Base-by-base conservation (phyloP, 2,113 vertebrate genomes). In the Brachyistius frenatus region DNA sequence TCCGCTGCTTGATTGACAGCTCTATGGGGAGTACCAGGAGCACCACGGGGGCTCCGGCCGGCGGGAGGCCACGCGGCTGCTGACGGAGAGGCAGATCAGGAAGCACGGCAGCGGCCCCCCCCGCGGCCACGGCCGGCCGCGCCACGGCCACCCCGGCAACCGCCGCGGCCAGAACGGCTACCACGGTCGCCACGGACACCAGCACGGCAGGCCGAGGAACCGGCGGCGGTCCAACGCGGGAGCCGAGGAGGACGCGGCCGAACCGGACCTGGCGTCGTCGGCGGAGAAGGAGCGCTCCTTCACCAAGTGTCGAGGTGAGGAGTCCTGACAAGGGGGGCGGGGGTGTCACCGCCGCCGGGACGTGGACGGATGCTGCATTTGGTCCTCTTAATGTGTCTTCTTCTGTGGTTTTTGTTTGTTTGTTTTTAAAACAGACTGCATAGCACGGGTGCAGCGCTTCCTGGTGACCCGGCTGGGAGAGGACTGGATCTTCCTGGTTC, bases 401-500 rank as follows among this genome's bases (percentile, higher is more conserved):
- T 31, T 54, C 46, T 58, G 3, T 62, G 30, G 32, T 6, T 2
- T 1, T 41, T 10, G 60, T n/a, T 15, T 10, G 0, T 68, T 16
- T 80, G 47, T 85, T 57, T 31, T 77, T 83, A 49, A 33, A 14
- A n/a, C 92, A 98, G 97, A 94, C 61, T 97, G 96, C 89, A 69
- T 95, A 47, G 93, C 81, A 15, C 88, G 91, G 56, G 86, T 98
- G 76, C 95, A 95, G 88, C 90, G 73, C 2, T 93, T 97, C 16
- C 63, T 98, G 7, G 95, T 96, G 63, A 96, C 93, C 83, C 95
- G 95, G 86, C 73, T 99, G 58, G 97, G 97, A 85, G 97, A 98
- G 87, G 97, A 99, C 84, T 98, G 97, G 97, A 96, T 99, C 92
- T 99, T 99, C 89, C 92, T 99, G 85, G 90, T 98, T 76, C 94